Conservation (phyloP, 1,140 invertebrate genomes). For the Saxidomus purpurata region DNA sequence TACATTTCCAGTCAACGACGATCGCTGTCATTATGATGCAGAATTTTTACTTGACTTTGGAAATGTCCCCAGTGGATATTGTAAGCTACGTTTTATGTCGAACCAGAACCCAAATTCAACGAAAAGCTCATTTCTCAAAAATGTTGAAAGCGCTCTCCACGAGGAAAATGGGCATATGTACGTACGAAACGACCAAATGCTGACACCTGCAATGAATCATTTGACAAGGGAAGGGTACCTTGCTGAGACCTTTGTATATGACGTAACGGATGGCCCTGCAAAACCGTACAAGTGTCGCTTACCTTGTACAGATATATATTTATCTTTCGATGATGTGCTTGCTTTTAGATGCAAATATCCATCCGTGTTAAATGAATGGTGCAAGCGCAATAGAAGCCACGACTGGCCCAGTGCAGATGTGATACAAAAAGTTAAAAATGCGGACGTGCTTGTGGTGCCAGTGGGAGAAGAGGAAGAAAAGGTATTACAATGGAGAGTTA, state of each 20-base stretch:
- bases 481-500: constrained; percentile 43
- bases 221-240: neutral
- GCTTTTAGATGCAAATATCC: neutral
- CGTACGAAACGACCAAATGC: neutral
- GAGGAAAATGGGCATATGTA: neutral
- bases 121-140: neutral
- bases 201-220: neutral
- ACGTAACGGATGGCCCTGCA: neutral
- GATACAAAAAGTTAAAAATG: neutral
- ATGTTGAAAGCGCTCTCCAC: neutral
- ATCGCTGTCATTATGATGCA: neutral
- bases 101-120: neutral
- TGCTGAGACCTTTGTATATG: neutral
- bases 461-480: neutral
- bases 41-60: neutral
- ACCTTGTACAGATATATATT: neutral
- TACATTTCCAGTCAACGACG: neutral
- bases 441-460: constrained; percentile 6
- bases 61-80: neutral
- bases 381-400: neutral
- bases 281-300: neutral
- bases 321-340: neutral
- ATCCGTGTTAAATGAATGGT: neutral
- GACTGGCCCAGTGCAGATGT: constrained; percentile 6
- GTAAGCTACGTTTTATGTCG: neutral